A percentile compares a stretch with the other conserved stretches of the same genome.
Conservation (phyloP, 2,888 invertebrate species). For the Drosophila glabriapex region DNA sequence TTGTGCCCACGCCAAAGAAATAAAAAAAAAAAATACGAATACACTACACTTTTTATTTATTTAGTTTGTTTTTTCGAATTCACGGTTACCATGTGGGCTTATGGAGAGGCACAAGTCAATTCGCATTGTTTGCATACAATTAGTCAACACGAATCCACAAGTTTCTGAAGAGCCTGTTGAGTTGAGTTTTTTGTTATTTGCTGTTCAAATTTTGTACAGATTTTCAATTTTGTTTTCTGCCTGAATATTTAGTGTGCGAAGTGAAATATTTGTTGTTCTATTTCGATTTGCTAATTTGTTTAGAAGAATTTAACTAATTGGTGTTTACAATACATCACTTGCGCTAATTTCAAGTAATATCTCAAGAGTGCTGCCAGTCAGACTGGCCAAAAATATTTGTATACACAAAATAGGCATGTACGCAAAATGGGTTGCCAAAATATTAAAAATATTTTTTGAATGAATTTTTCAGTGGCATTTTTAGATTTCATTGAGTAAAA, state of each 20-base stretch:
- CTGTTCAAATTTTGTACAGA: slow-evolving; percentile 33
- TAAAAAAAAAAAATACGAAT: background rate
- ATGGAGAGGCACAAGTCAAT: slow-evolving; percentile 36
- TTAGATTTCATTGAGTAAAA: slow-evolving; percentile 26
- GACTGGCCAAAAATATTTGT: slow-evolving; percentile 4
- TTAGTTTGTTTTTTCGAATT: slow-evolving; percentile 22
- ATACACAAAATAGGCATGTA: slow-evolving; percentile 29
- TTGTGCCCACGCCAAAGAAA: slow-evolving; percentile 47
- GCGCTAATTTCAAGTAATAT: slow-evolving; percentile 44
- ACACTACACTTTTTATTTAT: slow-evolving; percentile 9
- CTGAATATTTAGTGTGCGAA: slow-evolving; percentile 41
- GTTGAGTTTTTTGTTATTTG: slow-evolving; percentile 38
- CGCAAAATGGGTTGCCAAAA: slow-evolving; percentile 11
- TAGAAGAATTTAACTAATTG: slow-evolving; percentile 60
- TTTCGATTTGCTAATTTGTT: slow-evolving; percentile 64
- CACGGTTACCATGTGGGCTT: slow-evolving; percentile 56
- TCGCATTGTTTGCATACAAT: slow-evolving; percentile 58
- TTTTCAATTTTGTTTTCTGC: slow-evolving; percentile 19
- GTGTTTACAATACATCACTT: slow-evolving; percentile 63
- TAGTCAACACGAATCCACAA: slow-evolving; percentile 76
- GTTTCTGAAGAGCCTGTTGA: slow-evolving; percentile 54
- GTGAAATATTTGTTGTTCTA: slow-evolving; percentile 39
- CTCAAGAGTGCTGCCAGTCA: slow-evolving; percentile 13
- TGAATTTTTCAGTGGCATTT: slow-evolving; percentile 16
- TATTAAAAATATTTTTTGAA: slow-evolving; percentile 36